A percentile compares a stretch with the other conserved stretches of the same genome.
Evolutionary conservation across 2,888 invertebrate species (phyloP).

Genomic region (Callyntrura sp.): DNA sequence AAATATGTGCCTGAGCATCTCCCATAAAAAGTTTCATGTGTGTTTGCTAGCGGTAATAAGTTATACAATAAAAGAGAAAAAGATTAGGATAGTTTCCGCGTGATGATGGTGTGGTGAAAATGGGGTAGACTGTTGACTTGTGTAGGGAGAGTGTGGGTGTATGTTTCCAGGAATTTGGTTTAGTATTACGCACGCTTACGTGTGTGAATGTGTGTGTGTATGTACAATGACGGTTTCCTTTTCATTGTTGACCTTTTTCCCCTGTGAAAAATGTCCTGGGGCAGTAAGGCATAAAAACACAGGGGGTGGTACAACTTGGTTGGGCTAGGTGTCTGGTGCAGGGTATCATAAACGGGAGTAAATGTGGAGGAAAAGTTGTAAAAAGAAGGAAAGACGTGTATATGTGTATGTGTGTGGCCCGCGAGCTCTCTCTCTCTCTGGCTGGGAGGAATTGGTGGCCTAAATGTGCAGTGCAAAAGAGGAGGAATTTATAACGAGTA

Average conservation of each 20-base stretch:
- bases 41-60: slow-evolving; percentile 59
- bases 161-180: slow-evolving; percentile 15
- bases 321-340: background rate
- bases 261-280: slow-evolving; percentile 14
- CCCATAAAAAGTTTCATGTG: background rate
- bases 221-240: slow-evolving; percentile 3
- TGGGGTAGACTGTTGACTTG: background rate
- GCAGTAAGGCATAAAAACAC: slow-evolving; percentile 38
- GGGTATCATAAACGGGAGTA: background rate
- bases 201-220: no score
- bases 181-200: slow-evolving; percentile 37
- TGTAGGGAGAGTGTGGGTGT: background rate
- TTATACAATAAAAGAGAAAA: slow-evolving; percentile 24
- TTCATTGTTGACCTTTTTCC: slow-evolving; percentile 53
- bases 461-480: background rate
- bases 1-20: slow-evolving; percentile 11
- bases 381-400: background rate
- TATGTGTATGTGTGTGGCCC: no score
- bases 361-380: slow-evolving; percentile 14
- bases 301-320: background rate
- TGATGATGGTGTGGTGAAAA: slow-evolving; percentile 31
- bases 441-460: background rate
- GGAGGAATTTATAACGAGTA: background rate
- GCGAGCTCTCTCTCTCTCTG: no score
- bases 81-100: slow-evolving; percentile 40